phyloP scores from a whole-genome alignment of 1,140 invertebrate species.

The Atopsyche davidsoni region DNA sequence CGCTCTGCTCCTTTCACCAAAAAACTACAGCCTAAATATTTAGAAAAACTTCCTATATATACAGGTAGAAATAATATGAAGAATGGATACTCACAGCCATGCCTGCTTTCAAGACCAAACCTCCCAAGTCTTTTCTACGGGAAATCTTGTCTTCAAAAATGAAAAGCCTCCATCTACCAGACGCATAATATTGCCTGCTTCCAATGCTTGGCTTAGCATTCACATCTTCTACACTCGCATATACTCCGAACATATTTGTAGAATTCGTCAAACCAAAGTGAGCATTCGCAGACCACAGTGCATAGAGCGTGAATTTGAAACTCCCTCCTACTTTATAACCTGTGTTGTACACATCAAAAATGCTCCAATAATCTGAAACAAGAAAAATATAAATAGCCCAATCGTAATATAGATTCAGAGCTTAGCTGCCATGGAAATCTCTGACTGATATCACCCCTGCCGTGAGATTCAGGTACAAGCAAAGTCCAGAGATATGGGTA shows the following conservation, averaged over 20 bases:
- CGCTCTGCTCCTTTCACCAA: neutral
- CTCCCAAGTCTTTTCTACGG: neutral
- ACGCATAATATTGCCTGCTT: neutral
- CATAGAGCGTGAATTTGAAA: conserved; percentile 13
- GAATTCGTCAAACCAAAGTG: neutral
- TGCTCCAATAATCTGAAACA: conserved; percentile 21
- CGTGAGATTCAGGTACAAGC: neutral
- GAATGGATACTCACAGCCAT: neutral
- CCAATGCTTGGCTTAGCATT: no score
- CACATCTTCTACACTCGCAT: neutral
- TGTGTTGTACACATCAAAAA: conserved; percentile 25
- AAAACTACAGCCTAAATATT: conserved; percentile 2
- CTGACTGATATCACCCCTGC: neutral
- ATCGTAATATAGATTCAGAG: neutral
- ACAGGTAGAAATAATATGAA: conserved; percentile 3
- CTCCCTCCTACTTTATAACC: conserved; percentile 15
- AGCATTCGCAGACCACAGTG: conserved; percentile 14
- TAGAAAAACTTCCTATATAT: neutral
- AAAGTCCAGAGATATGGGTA: neutral
- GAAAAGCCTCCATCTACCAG: neutral
- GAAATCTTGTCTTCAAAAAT: neutral
- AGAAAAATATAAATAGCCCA: neutral
- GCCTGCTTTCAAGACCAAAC: neutral
- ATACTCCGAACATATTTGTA: neutral
- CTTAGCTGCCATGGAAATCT: neutral